Base-by-base conservation (phyloP, 2,888 invertebrate genomes). In the Rotaria sp. region DNA sequence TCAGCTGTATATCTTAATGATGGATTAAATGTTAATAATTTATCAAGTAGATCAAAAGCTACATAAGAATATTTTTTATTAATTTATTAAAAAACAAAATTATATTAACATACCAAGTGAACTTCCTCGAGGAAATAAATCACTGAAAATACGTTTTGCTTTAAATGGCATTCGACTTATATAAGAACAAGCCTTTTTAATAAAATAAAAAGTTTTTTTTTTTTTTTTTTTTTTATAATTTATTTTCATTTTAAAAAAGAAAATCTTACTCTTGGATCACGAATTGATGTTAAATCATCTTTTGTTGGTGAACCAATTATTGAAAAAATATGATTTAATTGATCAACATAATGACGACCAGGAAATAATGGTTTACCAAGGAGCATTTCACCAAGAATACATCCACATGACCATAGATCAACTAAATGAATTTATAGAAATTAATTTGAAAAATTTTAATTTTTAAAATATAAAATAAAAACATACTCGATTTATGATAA, bases 11-110 rank as follows among this genome's bases (percentile, higher is more conserved):
- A 97, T 90, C 99, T 93, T 92, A 95, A 96, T 92, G 92, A 95
- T 0, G 99, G 99, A 93, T 99, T 99, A 92, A 99, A 99, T 85
- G 98, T 97, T 90, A 99, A 93, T 97, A 99, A 97, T 93, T 96
- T 96, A 91, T 98, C 98, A 90, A 99, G 93, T 89, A 98, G 93
- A 92, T 98, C 97, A 88, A 99, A 93, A 1, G 98, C 97, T 92
- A 85, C 0, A 26, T 10, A 75, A 80, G 21, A 75, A 26, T 38
- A 75, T 15, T 59, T 38, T 74, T 11, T 41, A 5, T 41, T 41
- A 4, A 48, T 21, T n/a, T 13, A 59, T 2, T 24, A n/a, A n/a
- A 13, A 24, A 2, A 45, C 0, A 48, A 84, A 38, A 4, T 26
- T 15, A 84, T 15, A 84, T 84, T 30, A 13, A 18, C 84, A 35